A percentile compares a stretch with the other conserved stretches of the same genome.
Conservation (phyloP, 2,113 vertebrate genomes). For the Sorex fumeus region DNA sequence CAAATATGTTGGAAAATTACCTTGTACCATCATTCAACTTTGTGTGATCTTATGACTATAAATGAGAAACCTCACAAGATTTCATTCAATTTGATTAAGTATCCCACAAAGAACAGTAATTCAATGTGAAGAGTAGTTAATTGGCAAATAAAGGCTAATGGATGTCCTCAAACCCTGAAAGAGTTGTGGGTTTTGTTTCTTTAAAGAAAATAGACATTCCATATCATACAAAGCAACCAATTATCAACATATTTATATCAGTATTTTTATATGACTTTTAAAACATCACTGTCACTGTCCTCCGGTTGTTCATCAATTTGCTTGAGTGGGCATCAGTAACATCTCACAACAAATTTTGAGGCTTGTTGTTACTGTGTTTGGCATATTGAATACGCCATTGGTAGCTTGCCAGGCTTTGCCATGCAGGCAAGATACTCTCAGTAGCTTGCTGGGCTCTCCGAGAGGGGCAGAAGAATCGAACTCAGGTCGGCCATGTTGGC, state of each 20-base stretch:
- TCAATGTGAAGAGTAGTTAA: conserved; percentile 64
- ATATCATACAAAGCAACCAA: not conserved
- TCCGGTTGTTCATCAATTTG: no score
- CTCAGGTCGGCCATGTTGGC: no score
- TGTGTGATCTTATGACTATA: conserved; percentile 54
- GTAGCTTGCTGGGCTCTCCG: no score
- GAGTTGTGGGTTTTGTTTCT: not conserved
- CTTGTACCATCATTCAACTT: conserved; percentile 22
- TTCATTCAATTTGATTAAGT: conserved; percentile 43
- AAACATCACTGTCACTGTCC: no score
- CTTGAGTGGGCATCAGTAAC: no score
- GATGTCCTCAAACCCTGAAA: not conserved
- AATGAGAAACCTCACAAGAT: conserved; percentile 7
- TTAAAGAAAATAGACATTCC: not conserved
- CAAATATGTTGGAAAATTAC: conserved; percentile 37
- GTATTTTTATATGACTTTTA: not conserved
- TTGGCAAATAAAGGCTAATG: conserved; percentile 51
- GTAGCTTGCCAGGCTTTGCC: no score
- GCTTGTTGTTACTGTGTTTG: no score
- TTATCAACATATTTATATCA: not conserved
- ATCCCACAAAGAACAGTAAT: conserved; percentile 24
- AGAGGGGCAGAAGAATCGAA: no score
- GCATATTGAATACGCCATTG: no score
- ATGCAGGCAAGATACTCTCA: no score
- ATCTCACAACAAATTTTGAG: no score